phyloP scores from a whole-genome alignment of 2,888 invertebrate species.

The Chymomyza caudatula region DNA sequence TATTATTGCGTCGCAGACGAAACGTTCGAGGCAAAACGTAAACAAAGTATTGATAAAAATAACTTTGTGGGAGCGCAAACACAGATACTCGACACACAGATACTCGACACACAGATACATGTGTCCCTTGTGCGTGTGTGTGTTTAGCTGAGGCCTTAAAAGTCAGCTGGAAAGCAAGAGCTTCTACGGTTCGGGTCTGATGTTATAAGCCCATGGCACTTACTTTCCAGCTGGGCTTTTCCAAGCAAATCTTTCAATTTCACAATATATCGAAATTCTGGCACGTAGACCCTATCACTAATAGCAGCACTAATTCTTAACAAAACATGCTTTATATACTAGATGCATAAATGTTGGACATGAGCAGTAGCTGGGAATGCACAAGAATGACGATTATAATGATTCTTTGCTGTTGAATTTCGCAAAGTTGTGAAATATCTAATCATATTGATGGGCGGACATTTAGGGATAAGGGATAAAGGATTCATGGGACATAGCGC shows the following conservation, averaged over 20 bases:
- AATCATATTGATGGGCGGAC: background rate
- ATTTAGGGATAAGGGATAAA: conserved; percentile 5
- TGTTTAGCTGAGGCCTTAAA: background rate
- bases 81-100: background rate
- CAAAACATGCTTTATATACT: background rate
- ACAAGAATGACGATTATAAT: too few species aligned
- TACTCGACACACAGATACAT: background rate
- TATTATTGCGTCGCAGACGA: background rate
- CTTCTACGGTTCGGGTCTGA: background rate
- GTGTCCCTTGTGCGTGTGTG: background rate
- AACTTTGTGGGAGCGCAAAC: background rate
- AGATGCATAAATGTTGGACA: background rate
- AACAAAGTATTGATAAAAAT: conserved; percentile 20
- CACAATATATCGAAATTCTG: background rate
- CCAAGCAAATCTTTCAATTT: background rate
- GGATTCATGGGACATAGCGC: background rate
- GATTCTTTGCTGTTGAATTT: conserved; percentile 21
- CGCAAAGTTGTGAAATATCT: conserved; percentile 29
- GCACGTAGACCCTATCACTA: background rate
- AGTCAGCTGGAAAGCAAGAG: background rate
- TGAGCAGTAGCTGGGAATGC: background rate
- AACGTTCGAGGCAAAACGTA: background rate
- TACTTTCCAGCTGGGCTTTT: background rate
- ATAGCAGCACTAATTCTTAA: background rate
- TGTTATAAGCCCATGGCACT: background rate